These are phyloP conservation scores for Littorina saxatilis DNA, from an alignment of 1,140 invertebrate species.

Conservation along the genomic window DNA sequence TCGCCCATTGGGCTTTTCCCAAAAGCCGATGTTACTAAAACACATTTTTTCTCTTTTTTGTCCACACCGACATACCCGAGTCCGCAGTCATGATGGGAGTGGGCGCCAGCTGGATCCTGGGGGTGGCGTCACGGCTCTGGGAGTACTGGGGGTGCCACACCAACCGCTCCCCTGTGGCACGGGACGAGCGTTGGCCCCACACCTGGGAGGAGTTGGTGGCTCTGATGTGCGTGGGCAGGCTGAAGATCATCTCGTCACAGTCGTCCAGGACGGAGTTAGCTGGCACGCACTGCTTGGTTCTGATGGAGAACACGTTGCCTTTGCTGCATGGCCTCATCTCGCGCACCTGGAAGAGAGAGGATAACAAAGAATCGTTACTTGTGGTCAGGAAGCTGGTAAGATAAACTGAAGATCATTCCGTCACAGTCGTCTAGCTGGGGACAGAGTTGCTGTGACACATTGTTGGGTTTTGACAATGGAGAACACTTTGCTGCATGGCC, in stretches of 20 bases:
- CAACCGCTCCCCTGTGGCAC: not conserved
- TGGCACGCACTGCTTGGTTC: constrained; percentile 3
- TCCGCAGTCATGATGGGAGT: not conserved
- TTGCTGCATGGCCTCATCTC: constrained; percentile 17
- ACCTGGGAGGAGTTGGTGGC: not conserved
- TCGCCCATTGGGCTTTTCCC: too few relatives aligned
- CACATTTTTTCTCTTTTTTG: too few relatives aligned
- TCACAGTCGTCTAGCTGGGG: too few relatives aligned
- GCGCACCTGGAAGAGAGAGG: not conserved
- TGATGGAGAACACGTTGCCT: constrained; percentile 23
- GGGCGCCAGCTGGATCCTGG: not conserved
- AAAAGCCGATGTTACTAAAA: too few relatives aligned
- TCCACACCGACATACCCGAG: too few relatives aligned
- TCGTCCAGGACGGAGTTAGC: constrained; percentile 3
- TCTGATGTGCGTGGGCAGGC: not conserved
- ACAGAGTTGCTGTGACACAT: too few relatives aligned
- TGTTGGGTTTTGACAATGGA: too few relatives aligned
- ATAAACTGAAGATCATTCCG: too few relatives aligned
- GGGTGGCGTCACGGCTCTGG: constrained; percentile 7
- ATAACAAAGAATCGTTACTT: not conserved
- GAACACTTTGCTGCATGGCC: too few relatives aligned
- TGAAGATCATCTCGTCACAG: constrained; percentile 30
- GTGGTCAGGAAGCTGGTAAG: too few relatives aligned
- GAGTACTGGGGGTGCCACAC: constrained; percentile 32
- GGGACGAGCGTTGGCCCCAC: not conserved